Percentiles rank a stretch among this genome's conserved stretches.
These are phyloP conservation scores for Thinocorus orbignyianus DNA, from an alignment of 2,113 vertebrate species.

Conservation along the genomic window DNA sequence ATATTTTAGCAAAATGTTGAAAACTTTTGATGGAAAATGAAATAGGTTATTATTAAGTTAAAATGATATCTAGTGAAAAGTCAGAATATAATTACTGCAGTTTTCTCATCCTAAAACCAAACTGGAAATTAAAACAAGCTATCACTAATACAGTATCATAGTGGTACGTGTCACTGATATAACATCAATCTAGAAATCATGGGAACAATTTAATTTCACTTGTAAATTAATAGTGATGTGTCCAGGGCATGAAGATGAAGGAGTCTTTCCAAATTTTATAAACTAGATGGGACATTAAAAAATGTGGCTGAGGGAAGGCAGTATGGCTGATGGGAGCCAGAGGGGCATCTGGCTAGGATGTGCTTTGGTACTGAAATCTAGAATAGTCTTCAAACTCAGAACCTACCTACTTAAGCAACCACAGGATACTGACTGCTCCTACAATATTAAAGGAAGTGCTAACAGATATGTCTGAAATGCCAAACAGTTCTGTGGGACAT, in stretches of 20 bases:
- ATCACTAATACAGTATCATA: neutral
- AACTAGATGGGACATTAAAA: neutral
- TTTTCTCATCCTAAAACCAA: neutral
- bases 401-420: neutral
- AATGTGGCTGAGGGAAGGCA: neutral
- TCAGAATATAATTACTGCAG: neutral
- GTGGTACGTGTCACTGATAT: neutral
- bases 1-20: neutral
- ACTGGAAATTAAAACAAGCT: neutral
- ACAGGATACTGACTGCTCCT: neutral
- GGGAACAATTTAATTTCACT: neutral
- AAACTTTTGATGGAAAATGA: slow-evolving; percentile 9
- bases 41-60: neutral
- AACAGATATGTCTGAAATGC: neutral
- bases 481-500: neutral
- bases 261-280: neutral
- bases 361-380: neutral
- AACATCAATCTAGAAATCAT: neutral
- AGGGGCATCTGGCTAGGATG: neutral
- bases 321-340: neutral
- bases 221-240: neutral
- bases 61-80: neutral
- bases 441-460: neutral
- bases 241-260: neutral
- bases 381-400: neutral